Conservation (phyloP, 1,140 invertebrate genomes). For the Epicauta chinensis region DNA sequence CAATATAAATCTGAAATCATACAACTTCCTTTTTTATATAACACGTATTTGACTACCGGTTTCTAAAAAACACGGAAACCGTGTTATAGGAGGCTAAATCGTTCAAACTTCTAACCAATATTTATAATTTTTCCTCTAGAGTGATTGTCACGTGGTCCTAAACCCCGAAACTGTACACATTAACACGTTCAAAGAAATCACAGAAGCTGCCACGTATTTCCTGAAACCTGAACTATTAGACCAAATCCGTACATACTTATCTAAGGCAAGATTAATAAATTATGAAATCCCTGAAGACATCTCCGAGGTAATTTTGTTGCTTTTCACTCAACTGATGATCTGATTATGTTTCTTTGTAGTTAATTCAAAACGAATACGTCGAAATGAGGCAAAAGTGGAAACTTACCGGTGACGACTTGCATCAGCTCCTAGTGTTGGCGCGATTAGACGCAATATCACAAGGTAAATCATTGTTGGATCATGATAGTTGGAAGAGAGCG, state of each 20-base stretch:
- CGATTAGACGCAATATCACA: constrained; percentile 64
- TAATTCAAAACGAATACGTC: constrained; percentile 80
- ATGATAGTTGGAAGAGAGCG: constrained; percentile 64
- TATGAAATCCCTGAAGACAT: constrained; percentile 65
- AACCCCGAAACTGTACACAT: constrained; percentile 47
- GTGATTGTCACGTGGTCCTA: constrained; percentile 55
- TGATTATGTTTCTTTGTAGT: constrained; percentile 49
- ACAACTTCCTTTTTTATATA: too few species aligned
- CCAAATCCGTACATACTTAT: constrained; percentile 65
- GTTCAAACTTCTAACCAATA: too few species aligned
- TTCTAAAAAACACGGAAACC: too few species aligned
- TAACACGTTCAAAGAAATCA: constrained; percentile 51
- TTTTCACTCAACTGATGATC: background rate
- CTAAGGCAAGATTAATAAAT: constrained; percentile 51
- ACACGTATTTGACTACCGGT: too few species aligned
- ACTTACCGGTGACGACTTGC: constrained; percentile 68
- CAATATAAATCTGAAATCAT: too few species aligned
- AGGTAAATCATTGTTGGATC: constrained; percentile 55
- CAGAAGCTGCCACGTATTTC: constrained; percentile 60
- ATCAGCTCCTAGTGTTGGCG: constrained; percentile 66
- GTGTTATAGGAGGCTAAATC: too few species aligned
- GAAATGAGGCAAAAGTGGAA: constrained; percentile 52
- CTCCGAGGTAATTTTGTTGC: constrained; percentile 48
- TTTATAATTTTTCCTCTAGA: too few species aligned
- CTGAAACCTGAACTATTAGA: constrained; percentile 62